Conservation (phyloP, 2,113 vertebrate species). For the Planiliza haematocheilus region DNA sequence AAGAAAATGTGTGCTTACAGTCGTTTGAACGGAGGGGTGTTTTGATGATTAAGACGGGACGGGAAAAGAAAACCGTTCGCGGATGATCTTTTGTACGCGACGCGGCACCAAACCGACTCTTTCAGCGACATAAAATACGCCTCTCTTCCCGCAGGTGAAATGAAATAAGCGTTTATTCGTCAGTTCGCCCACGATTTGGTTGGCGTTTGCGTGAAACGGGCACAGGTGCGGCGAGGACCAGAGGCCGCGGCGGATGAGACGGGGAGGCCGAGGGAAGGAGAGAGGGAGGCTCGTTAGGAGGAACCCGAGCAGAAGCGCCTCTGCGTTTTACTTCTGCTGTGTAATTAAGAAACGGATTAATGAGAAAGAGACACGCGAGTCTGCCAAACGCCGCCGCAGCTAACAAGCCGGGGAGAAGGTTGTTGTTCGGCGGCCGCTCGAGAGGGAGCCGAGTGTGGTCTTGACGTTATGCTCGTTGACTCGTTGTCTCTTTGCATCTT, state of each 20-base stretch:
- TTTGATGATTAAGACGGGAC: slow-evolving; percentile 18
- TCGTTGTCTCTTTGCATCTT: slow-evolving; percentile 44
- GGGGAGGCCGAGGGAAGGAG: slow-evolving; percentile 1
- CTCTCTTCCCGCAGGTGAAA: neutral
- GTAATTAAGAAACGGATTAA: slow-evolving; percentile 75
- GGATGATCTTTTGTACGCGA: neutral
- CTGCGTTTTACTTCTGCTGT: slow-evolving; percentile 54
- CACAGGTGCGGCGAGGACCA: slow-evolving; percentile 40
- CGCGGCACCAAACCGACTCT: neutral
- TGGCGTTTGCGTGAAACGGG: slow-evolving; percentile 21
- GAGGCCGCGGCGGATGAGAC: slow-evolving; percentile 10
- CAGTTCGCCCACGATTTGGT: neutral
- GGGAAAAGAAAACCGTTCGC: neutral
- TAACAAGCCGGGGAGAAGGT: slow-evolving; percentile 58
- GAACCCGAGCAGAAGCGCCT: slow-evolving; percentile 30
- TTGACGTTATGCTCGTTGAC: slow-evolving; percentile 22
- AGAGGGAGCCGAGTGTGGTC: slow-evolving; percentile 24
- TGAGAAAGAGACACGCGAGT: slow-evolving; percentile 56
- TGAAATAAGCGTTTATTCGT: slow-evolving; percentile 25
- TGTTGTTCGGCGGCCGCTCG: slow-evolving; percentile 27
- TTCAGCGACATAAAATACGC: no score
- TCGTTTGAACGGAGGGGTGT: slow-evolving; percentile 1
- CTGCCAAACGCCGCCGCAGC: slow-evolving; percentile 45
- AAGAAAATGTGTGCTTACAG: neutral
- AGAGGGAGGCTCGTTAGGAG: slow-evolving; percentile 66